Evolutionary conservation across 1,140 invertebrate species (phyloP), one percentile per base, ranked within the genome.

Genomic region (Drosophila bifasciata): DNA sequence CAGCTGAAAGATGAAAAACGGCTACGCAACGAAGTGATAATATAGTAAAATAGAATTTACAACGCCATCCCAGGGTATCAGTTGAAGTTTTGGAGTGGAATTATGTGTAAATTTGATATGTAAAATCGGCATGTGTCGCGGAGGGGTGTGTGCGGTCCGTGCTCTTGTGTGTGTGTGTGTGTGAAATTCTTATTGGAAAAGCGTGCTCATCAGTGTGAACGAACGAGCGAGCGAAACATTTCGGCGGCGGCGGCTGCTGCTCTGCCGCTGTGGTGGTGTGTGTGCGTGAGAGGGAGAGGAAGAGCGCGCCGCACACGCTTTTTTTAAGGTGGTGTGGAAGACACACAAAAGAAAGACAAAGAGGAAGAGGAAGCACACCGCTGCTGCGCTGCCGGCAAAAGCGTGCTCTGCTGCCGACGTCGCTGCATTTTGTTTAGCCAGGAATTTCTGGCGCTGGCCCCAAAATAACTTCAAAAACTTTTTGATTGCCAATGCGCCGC

Each of bases 121-220:
- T 79, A 79, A 76, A 85, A 76, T 85, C 79, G 66, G 79, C 79
- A 84, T 86, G 83, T 84, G 80, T 76, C 56, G 49, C 61, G 56
- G 11, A 36, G n/a, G 50, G 16, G 59, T 74, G 59, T 79, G 44
- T 28, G 50, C 48, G 25, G 45, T 9, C n/a, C 55, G 23, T 16
- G 39, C 7, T 6, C 46, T 28, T 36, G 39, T 66, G 53, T 51
- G 51, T 57, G 68, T 60, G 73, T 76, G 55, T 77, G 64, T 50
- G 60, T 77, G 51, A 75, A 74, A 88, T 88, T 86, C 81, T 81
- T 86, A 86, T 86, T 86, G 81, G 81, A 86, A 86, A 86, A 86
- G 81, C 81, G 77, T 86, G 81, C 69, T 86, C 76, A 79, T 79
- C 81, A 56, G 70, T 74, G 71, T 74, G 70, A 74, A 74, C 71